Base-by-base conservation (phyloP, 2,113 vertebrate genomes). In the Megaceryle torquata region DNA sequence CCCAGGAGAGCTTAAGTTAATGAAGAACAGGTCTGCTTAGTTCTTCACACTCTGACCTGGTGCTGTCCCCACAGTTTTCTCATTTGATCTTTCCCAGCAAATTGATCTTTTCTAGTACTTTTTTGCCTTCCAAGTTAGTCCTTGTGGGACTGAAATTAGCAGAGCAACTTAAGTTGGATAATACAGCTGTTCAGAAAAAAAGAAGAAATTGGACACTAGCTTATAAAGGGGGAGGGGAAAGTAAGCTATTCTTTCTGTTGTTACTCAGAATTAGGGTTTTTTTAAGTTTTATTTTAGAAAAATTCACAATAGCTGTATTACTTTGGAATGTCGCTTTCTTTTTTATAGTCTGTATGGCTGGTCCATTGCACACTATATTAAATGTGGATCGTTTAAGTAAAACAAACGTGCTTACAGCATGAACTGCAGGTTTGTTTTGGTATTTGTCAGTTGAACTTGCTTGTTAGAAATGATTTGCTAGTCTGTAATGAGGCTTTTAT, bases 11-110 rank as follows among this genome's bases (percentile, higher is more conserved):
- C 97, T 86, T 91, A 98, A 98, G 98, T 99, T 99, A 99, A 99
- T 99, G 98, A 99, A 99, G 98, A 99, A 98, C 98, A 99, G 98
- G 98, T 98, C 98, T 99, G 98, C 98, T 98, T 98, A 98, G 98
- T 98, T 98, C 98, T 98, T 98, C 98, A 98, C 96, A 97, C 96
- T 98, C 98, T 99, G 99, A 99, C 98, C 98, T 96, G 96, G 97
- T 98, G 97, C 98, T 98, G 97, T 98, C 98, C 98, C 98, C 97
- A 98, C 98, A 98, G 97, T 98, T 98, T 98, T 98, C 98, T 98
- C 97, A 98, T 98, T 98, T 98, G 98, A 98, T 98, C 98, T 98
- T 98, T 98, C 97, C 97, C 97, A 98, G 97, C 97, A 98, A 98
- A 98, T 98, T 98, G 97, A 98, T 98, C 97, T 98, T 98, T 98